Evolutionary conservation across 1,140 invertebrate species (phyloP), one percentile per base, ranked within the genome.

Genomic region (Cydia fagiglandana): DNA sequence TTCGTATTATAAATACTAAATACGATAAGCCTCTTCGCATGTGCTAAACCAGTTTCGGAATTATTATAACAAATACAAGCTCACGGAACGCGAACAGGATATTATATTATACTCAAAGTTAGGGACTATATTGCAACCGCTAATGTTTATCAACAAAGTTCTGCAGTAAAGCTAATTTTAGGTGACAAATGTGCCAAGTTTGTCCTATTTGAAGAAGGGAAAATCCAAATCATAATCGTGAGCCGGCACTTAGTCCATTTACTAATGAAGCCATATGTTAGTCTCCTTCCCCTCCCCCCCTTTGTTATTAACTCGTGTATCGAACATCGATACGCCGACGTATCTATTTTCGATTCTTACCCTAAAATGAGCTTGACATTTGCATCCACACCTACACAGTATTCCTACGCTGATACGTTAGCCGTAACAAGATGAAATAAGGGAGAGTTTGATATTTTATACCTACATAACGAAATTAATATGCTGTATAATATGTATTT

Each of bases 241-340:
- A 78, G 73, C 75, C 79, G 75, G 78, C 77, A n/a, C 78, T 79
- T 79, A 82, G 78, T 80, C 81, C 78, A 83, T 83, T 82, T 81
- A 66, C 78, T 82, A 84, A 85, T 85, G 83, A 81, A 79, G 74
- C 79, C 10, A 61, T 20, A 20, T 20, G n/a, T 56, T n/a, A n/a
- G n/a, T n/a, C n/a, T n/a, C n/a, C n/a, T n/a, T n/a, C n/a, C n/a
- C 17, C 9, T 3, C 56, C 1, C 20, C 56, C 17, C 10, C 13
- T 47, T 12, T 61, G 9, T 61, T 61, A 61, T 61, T 20, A 61
- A 61, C 53, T 17, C n/a, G 47, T 73, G 74, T 77, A 70, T 73
- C 79, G 80, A 76, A 13, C 76, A 79, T 66, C 75, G 30, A 73
- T 73, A 70, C 30, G 66, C 56, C 50, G 73, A 76, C 73, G 56